phyloP scores from a whole-genome alignment of 2,113 vertebrate species.

The Carettochelys insculpta region DNA sequence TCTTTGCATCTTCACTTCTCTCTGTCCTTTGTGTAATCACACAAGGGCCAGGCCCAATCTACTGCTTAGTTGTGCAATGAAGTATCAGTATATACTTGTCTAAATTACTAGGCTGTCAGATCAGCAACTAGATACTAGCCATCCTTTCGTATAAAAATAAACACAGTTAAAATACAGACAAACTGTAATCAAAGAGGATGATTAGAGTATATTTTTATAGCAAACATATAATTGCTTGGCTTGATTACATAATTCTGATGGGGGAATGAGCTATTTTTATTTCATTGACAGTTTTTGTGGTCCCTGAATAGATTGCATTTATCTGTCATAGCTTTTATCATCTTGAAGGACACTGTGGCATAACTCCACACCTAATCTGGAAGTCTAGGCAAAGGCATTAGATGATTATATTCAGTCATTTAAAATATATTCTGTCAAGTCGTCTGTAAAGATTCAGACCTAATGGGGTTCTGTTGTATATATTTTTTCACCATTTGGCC shows the following conservation, averaged over 20 bases:
- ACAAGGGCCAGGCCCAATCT: not conserved
- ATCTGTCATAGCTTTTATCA: not conserved
- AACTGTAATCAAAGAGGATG: not conserved
- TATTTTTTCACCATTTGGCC: not conserved
- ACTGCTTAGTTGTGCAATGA: not conserved
- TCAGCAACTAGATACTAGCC: not conserved
- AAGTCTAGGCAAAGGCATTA: not conserved
- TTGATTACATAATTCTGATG: not conserved
- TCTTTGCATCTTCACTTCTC: not conserved
- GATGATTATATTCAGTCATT: not conserved
- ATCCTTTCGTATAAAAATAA: not conserved
- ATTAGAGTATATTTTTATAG: not conserved
- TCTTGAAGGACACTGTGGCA: not conserved
- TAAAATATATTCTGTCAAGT: not conserved
- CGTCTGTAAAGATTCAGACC: not conserved
- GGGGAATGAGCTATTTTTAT: not conserved
- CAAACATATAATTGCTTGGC: not conserved
- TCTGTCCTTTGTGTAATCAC: not conserved
- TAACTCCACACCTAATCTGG: not conserved
- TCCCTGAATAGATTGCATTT: not conserved
- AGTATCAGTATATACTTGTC: not conserved
- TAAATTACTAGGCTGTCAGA: not conserved
- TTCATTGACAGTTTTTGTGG: not conserved
- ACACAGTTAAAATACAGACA: not conserved
- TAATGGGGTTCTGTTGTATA: not conserved